These are phyloP conservation scores for Vicugna pacos DNA, from an alignment of 2,113 vertebrate genomes.

Conservation along the genomic window DNA sequence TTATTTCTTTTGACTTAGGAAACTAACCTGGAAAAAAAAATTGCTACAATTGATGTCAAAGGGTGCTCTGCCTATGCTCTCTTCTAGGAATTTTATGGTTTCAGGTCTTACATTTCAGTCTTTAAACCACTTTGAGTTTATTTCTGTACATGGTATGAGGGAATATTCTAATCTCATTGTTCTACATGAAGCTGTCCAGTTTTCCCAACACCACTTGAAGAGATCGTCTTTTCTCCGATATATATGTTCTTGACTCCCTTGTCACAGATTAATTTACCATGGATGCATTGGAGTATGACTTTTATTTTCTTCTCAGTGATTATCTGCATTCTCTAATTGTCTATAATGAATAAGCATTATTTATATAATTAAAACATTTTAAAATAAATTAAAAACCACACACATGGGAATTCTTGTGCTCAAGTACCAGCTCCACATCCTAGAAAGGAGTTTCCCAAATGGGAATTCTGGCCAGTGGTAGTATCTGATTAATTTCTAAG, in stretches of 20 bases:
- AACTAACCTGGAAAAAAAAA: background rate
- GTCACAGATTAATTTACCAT: background rate
- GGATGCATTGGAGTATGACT: background rate
- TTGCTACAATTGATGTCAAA: background rate
- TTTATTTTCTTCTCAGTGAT: background rate
- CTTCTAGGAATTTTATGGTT: background rate
- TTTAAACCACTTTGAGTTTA: background rate
- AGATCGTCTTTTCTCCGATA: background rate
- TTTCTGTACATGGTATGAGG: background rate
- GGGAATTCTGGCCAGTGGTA: background rate
- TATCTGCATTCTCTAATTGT: background rate
- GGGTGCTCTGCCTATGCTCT: background rate
- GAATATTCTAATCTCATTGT: background rate
- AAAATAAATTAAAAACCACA: conserved; percentile 41
- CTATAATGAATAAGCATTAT: conserved; percentile 30
- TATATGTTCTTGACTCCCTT: background rate
- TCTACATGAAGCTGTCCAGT: background rate
- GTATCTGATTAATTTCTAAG: background rate
- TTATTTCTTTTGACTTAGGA: background rate
- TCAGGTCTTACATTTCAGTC: background rate
- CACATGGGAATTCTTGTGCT: background rate
- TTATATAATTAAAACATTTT: conserved; percentile 31
- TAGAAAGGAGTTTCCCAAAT: background rate
- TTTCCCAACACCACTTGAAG: background rate
- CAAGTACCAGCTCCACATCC: background rate